Evolutionary conservation across 2,113 vertebrate species (phyloP).

Genomic region (Rhinichthys klamathensis): DNA sequence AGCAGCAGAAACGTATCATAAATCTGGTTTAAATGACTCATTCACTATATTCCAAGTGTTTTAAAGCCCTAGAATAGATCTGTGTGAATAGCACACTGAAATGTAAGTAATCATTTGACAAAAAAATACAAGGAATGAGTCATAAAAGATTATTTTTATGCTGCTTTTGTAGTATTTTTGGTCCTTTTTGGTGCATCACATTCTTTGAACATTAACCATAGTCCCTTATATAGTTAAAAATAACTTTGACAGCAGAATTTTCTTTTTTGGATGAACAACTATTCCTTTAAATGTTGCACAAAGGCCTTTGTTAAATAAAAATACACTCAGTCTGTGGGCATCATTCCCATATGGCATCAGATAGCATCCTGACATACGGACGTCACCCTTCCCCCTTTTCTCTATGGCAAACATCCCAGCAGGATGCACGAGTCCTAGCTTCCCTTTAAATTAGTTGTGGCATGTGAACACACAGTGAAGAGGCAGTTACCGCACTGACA

Average conservation of each 20-base stretch:
- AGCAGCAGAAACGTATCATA: neutral
- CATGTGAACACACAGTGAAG: constrained; percentile 25
- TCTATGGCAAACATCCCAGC: constrained; percentile 35
- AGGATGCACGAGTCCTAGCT: constrained; percentile 22
- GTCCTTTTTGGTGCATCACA: neutral
- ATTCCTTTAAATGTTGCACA: neutral
- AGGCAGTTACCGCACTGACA: constrained; percentile 48
- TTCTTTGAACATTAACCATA: neutral
- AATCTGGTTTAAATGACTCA: neutral
- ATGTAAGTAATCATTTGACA: neutral
- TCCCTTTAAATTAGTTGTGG: constrained; percentile 40
- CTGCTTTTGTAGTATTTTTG: neutral
- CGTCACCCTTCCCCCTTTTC: constrained; percentile 23
- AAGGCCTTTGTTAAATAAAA: constrained; percentile 33
- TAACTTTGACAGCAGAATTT: neutral
- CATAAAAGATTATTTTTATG: neutral
- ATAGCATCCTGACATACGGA: constrained; percentile 10
- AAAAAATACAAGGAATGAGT: neutral
- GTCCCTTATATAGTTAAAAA: neutral
- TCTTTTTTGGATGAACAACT: neutral
- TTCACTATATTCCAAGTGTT: neutral
- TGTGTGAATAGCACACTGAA: neutral
- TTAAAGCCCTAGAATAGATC: neutral
- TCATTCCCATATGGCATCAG: constrained; percentile 21
- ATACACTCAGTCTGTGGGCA: neutral